Percentiles rank a stretch among this genome's conserved stretches.
phyloP scores from a whole-genome alignment of 2,113 vertebrate genomes.

The Polypterus bichir region DNA sequence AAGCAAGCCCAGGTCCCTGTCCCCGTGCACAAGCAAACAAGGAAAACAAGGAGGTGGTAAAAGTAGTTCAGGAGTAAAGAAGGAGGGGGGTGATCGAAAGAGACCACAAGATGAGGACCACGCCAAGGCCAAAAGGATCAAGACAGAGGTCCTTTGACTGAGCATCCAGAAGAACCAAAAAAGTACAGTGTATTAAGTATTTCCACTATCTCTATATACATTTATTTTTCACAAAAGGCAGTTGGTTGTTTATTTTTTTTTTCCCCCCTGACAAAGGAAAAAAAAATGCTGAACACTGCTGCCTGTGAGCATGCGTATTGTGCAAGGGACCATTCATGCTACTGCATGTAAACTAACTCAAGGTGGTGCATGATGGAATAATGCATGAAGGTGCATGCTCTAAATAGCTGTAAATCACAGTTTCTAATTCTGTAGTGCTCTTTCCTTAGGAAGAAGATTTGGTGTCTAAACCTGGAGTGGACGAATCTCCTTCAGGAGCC shows the following conservation, averaged over 20 bases:
- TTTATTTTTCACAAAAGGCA: too few relatives aligned
- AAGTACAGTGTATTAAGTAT: constrained; percentile 43
- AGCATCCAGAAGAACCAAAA: constrained; percentile 27
- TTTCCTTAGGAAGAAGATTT: constrained; percentile 5
- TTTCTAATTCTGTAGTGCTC: background rate
- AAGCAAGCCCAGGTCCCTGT: constrained; percentile 3
- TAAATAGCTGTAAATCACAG: background rate
- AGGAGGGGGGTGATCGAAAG: constrained; percentile 36
- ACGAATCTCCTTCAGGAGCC: background rate
- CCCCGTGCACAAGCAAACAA: background rate
- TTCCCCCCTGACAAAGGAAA: background rate
- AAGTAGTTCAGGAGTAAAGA: constrained; percentile 30
- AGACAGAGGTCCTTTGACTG: constrained; percentile 32
- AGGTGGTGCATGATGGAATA: background rate
- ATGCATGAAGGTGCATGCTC: constrained; percentile 1
- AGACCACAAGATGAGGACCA: constrained; percentile 29
- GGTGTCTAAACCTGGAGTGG: background rate
- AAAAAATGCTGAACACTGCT: background rate
- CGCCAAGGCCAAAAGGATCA: constrained; percentile 47
- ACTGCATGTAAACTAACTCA: too few relatives aligned
- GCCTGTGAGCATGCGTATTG: constrained; percentile 1
- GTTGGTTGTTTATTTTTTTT: too few relatives aligned
- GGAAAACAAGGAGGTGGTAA: constrained; percentile 20
- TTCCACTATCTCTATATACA: too few relatives aligned
- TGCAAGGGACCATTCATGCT: constrained; percentile 4